These are phyloP conservation scores for Mola mola DNA, from an alignment of 2,113 vertebrate species.

Conservation along the genomic window DNA sequence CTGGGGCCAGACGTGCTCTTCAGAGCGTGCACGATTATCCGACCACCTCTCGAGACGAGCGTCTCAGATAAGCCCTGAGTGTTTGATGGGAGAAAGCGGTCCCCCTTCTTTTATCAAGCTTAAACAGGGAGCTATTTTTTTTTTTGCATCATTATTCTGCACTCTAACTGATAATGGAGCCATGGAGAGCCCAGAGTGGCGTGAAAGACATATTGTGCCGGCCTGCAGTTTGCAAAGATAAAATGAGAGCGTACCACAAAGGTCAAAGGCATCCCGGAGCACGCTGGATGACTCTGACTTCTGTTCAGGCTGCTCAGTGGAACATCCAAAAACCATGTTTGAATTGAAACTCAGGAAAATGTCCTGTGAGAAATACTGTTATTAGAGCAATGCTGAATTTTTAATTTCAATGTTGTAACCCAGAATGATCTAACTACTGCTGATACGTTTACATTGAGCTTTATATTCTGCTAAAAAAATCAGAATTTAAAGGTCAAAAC, in stretches of 20 bases:
- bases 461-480: too few species aligned
- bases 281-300: constrained; percentile 1
- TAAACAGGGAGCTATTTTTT: constrained; percentile 64
- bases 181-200: constrained; percentile 48
- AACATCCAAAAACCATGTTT: constrained; percentile 27
- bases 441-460: too few species aligned
- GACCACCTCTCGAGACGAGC: constrained; percentile 49
- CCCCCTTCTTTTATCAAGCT: constrained; percentile 73
- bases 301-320: not conserved
- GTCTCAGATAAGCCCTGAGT: constrained; percentile 66
- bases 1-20: constrained; percentile 34
- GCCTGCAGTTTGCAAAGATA: constrained; percentile 40
- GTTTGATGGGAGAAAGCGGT: constrained; percentile 62
- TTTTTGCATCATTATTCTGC: constrained; percentile 59
- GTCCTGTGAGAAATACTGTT: not conserved
- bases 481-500: too few species aligned
- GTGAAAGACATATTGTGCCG: constrained; percentile 54
- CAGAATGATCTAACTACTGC: too few species aligned
- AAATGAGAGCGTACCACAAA: constrained; percentile 40
- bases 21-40: constrained; percentile 36
- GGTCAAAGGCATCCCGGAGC: constrained; percentile 37
- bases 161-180: constrained; percentile 67
- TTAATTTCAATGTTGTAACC: too few species aligned
- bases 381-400: too few species aligned
- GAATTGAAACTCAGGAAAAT: constrained; percentile 1